These are phyloP conservation scores for Lamproptera curius DNA, from an alignment of 2,888 invertebrate genomes.

Conservation along the genomic window DNA sequence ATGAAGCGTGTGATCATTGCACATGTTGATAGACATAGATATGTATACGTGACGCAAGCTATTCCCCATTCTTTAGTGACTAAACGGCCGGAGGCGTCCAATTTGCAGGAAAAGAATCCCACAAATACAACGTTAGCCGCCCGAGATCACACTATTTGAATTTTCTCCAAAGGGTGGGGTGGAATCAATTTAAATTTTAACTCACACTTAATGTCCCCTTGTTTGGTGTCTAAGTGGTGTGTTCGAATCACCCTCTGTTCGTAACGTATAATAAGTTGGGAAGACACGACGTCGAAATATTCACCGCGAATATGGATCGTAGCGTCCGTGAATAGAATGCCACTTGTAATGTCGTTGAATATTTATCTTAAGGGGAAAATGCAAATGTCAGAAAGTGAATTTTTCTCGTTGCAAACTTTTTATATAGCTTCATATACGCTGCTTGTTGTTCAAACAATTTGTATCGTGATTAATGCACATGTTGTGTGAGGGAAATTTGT, in stretches of 20 bases:
- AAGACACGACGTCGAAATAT: constrained; percentile 61
- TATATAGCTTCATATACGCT: neutral
- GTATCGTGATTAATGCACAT: too few relatives aligned
- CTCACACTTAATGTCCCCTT: constrained; percentile 78
- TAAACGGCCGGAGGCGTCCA: constrained; percentile 71
- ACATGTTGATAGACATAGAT: constrained; percentile 40
- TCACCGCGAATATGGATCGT: constrained; percentile 31
- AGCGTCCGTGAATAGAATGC: constrained; percentile 10
- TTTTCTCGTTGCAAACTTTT: neutral
- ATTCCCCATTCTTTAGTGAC: constrained; percentile 52
- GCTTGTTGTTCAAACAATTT: too few relatives aligned
- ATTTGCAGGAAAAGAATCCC: constrained; percentile 75
- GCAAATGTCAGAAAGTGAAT: constrained; percentile 12
- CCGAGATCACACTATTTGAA: constrained; percentile 76
- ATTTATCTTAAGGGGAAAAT: constrained; percentile 15
- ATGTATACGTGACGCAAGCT: constrained; percentile 33
- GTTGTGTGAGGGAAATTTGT: too few relatives aligned
- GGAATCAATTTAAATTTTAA: constrained; percentile 79
- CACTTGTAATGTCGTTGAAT: constrained; percentile 4
- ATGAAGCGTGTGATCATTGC: constrained; percentile 58
- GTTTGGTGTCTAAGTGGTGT: constrained; percentile 78
- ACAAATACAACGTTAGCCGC: constrained; percentile 67
- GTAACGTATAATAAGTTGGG: constrained; percentile 68
- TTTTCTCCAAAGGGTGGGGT: constrained; percentile 66
- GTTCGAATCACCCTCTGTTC: constrained; percentile 75